Conservation (phyloP, 2,888 invertebrate genomes). For the Bugula neritina region DNA sequence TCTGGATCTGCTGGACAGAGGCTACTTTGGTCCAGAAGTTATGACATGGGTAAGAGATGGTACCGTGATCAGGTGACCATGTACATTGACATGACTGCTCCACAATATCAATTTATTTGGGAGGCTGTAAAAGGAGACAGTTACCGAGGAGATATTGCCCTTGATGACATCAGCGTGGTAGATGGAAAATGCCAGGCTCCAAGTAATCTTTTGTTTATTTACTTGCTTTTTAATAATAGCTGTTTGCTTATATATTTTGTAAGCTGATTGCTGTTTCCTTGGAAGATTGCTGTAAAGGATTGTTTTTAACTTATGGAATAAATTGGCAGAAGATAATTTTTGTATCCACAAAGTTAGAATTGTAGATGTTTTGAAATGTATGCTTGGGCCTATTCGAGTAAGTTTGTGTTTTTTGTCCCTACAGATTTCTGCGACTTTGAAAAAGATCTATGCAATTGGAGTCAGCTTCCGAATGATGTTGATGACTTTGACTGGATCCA, state of each 20-base stretch:
- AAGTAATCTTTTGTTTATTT: neutral
- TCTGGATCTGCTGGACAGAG: neutral
- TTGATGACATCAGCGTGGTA: constrained; percentile 28
- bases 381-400: too few relatives aligned
- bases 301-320: too few relatives aligned
- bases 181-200: constrained; percentile 16
- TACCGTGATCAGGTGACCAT: constrained; percentile 35
- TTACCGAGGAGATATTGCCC: constrained; percentile 29
- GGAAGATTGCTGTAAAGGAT: too few relatives aligned
- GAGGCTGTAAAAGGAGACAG: constrained; percentile 25
- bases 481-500: constrained; percentile 41
- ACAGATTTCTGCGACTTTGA: constrained; percentile 37
- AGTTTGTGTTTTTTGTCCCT: too few relatives aligned
- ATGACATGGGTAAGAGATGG: constrained; percentile 37
- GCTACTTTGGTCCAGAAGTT: constrained; percentile 23
- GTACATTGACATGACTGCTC: neutral
- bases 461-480: constrained; percentile 31
- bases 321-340: too few relatives aligned
- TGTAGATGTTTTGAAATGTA: too few relatives aligned
- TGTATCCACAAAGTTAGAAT: too few relatives aligned
- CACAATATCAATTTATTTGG: constrained; percentile 3
- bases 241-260: too few relatives aligned
- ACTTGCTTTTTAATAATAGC: too few relatives aligned
- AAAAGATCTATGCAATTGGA: constrained; percentile 39
- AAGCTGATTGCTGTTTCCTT: too few relatives aligned